Evolutionary conservation across 2,797 vertebrate genomes (phyloP).

Genomic region (Lemur catta): DNA sequence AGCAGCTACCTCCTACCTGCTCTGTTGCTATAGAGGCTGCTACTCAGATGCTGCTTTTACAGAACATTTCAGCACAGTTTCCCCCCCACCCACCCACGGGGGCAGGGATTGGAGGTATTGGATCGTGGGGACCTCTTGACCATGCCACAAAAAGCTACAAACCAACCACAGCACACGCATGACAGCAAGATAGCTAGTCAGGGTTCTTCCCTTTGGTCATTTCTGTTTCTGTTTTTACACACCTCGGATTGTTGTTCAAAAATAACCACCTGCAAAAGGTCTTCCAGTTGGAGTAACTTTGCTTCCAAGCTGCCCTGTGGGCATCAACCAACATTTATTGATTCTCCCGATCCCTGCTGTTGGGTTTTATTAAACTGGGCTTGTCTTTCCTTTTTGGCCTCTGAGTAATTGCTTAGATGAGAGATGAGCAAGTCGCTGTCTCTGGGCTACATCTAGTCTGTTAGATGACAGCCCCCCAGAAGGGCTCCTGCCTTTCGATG

Average conservation of each 20-base stretch:
- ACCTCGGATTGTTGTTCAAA: conserved; percentile 48
- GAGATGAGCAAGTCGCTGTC: neutral
- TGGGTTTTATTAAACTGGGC: conserved; percentile 50
- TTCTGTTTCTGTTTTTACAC: conserved; percentile 45
- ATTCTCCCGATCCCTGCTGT: conserved; percentile 12
- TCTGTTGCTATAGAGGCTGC: conserved; percentile 46
- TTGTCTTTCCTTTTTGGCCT: conserved; percentile 48
- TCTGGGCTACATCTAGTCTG: neutral
- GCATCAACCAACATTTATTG: conserved; percentile 25
- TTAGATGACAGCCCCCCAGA: neutral
- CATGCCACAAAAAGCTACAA: conserved; percentile 24
- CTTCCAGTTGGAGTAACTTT: conserved; percentile 36
- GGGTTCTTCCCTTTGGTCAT: neutral
- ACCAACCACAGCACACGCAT: neutral
- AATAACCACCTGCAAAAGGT: conserved; percentile 19
- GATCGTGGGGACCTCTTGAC: neutral
- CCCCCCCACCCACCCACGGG: neutral
- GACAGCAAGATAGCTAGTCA: neutral
- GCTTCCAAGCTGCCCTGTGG: conserved; percentile 29
- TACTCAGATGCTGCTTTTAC: neutral
- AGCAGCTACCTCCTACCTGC: conserved; percentile 46
- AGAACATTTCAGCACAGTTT: neutral
- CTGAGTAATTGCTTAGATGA: neutral
- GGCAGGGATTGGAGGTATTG: neutral
- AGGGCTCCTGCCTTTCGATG: neutral